These are phyloP conservation scores for Acleris literana DNA, from an alignment of 2,888 invertebrate genomes.

Conservation along the genomic window DNA sequence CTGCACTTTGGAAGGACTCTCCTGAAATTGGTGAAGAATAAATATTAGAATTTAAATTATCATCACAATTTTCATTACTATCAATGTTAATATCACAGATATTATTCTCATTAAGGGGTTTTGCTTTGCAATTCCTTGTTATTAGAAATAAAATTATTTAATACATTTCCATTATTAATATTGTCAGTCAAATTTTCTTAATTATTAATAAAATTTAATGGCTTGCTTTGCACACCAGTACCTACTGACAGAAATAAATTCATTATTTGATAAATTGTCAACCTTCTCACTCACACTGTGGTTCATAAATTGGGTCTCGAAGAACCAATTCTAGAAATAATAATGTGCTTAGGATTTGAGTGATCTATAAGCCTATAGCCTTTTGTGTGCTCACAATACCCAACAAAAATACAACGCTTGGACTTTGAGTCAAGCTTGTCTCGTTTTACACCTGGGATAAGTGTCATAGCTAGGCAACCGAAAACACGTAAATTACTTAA, in stretches of 20 bases:
- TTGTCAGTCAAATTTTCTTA: too few relatives aligned
- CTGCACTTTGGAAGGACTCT: conserved; percentile 6
- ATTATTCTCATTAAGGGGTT: too few relatives aligned
- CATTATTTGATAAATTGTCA: too few relatives aligned
- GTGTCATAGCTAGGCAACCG: conserved; percentile 8
- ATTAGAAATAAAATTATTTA: too few relatives aligned
- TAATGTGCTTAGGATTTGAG: conserved; percentile 12
- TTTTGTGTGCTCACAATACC: conserved; percentile 12
- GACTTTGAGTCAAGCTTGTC: conserved; percentile 10
- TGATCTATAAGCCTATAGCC: conserved; percentile 17
- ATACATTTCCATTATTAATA: too few relatives aligned
- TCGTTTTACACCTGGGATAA: conserved; percentile 4
- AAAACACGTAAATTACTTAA: conserved; percentile 13
- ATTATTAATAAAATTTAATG: too few relatives aligned
- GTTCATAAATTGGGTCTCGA: not conserved
- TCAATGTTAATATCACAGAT: too few relatives aligned
- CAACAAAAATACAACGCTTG: conserved; percentile 12
- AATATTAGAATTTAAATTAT: conserved; percentile 34
- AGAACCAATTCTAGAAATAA: conserved; percentile 18
- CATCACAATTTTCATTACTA: conserved; percentile 31
- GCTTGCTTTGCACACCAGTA: too few relatives aligned
- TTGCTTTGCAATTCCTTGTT: too few relatives aligned
- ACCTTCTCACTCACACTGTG: too few relatives aligned
- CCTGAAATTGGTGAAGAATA: conserved; percentile 9
- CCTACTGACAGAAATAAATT: too few relatives aligned